These are phyloP conservation scores for Prorops nasuta DNA, from an alignment of 1,140 invertebrate species.

Conservation along the genomic window DNA sequence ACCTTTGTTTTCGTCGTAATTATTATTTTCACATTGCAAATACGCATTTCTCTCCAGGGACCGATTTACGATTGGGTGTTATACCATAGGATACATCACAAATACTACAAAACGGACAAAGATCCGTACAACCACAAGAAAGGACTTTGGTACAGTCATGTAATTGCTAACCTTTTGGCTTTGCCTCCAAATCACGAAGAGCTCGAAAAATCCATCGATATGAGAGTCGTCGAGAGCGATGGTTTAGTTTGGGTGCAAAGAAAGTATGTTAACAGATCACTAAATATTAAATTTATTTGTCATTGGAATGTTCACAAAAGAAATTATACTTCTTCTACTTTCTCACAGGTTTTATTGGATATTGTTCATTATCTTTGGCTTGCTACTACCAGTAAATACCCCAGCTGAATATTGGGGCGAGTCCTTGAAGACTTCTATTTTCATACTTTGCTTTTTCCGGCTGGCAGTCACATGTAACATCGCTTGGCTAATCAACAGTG, in stretches of 20 bases:
- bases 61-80: conserved; percentile 75
- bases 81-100: conserved; percentile 88
- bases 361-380: conserved; percentile 64
- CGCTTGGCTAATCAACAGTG: conserved; percentile 71
- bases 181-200: conserved; percentile 72
- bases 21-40: conserved; percentile 4
- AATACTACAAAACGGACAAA: conserved; percentile 80
- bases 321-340: too few species aligned
- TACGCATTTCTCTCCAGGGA: conserved; percentile 58
- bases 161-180: conserved; percentile 67
- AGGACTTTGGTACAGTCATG: conserved; percentile 84
- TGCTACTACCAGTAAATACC: conserved; percentile 71
- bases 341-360: conserved; percentile 69
- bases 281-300: too few species aligned
- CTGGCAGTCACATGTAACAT: conserved; percentile 62
- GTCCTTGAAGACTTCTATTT: conserved; percentile 59
- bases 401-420: conserved; percentile 76
- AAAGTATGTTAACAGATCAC: too few species aligned
- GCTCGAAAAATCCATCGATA: conserved; percentile 73
- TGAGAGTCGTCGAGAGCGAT: conserved; percentile 82
- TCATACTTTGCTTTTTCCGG: conserved; percentile 68
- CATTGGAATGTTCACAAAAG: too few species aligned
- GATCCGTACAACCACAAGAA: conserved; percentile 87
- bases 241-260: conserved; percentile 83
- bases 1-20: too few species aligned